Base-by-base conservation (phyloP, 2,797 vertebrate species). In the Sternotherus odoratus region DNA sequence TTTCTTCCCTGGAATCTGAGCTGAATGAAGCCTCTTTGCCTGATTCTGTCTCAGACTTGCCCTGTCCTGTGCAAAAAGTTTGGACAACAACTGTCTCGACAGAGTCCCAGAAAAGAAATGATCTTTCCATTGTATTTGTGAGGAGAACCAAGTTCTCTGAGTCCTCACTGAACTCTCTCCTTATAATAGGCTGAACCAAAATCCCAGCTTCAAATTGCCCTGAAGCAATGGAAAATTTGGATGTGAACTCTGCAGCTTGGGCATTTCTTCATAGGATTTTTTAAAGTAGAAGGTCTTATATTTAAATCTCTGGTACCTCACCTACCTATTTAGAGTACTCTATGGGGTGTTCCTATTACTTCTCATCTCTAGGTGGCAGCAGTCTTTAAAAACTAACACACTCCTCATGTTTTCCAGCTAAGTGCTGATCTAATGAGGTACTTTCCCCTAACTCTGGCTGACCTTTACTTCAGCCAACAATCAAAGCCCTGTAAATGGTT, bases 311-410 rank as follows among this genome's bases (percentile, higher is more conserved):
- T 13, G 0, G 24, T 12, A 11, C 39, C 69, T 48, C 16, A 56
- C 36, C 36, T 54, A 56, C 10, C 53, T 54, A 43, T 79, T 60
- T 77, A 51, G 19, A 56, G 26, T 11, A 3, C 8, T 91, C 57
- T 19, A 1, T 36, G 46, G 43, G 51, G 82, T 96, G 93, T 83
- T 96, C 84, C 93, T 91, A 1, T 87, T 79, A 82, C 51, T 95
- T 82, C 72, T 93, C 90, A 92, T 96, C 96, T 90, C 46, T 97
- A 97, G 97, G 91, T 97, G 97, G 97, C 97, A 97, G 97, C 96
- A 97, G 69, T 77, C 90, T 92, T 89, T 96, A 94, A 81, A 96
- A 89, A 93, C 80, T 16, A 63, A 53, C 83, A 79, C 84, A 83
- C 33, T 28, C 15, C 23, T 69, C 48, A 24, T 36, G 30, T 51